phyloP scores from a whole-genome alignment of 1,140 invertebrate genomes.

The Agrilus planipennis region DNA sequence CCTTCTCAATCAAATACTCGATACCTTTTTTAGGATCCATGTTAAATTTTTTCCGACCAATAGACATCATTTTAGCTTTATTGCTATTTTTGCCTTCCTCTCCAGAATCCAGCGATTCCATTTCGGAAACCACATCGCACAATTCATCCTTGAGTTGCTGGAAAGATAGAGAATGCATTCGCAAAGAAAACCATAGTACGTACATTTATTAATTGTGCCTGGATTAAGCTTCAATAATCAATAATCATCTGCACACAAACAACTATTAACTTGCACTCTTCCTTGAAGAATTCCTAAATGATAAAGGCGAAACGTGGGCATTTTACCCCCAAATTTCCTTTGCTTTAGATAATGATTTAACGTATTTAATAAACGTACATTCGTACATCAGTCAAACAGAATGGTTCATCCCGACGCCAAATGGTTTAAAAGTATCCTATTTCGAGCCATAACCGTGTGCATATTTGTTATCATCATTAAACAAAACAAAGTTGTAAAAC shows the following conservation, averaged over 20 bases:
- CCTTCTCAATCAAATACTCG: slow-evolving; percentile 92
- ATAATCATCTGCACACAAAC: slow-evolving; percentile 1
- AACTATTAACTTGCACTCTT: background rate
- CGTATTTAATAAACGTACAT: background rate
- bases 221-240: background rate
- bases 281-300: background rate
- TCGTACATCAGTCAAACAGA: background rate
- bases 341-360: background rate
- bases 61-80: slow-evolving; percentile 91
- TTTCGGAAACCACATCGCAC: slow-evolving; percentile 84
- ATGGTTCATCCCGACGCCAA: background rate
- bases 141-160: slow-evolving; percentile 96
- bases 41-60: slow-evolving; percentile 98
- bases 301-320: background rate
- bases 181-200: background rate
- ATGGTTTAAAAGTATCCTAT: background rate
- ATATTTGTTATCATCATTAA: background rate
- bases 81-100: slow-evolving; percentile 88
- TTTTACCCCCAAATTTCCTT: background rate
- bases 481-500: slow-evolving; percentile 1
- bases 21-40: slow-evolving; percentile 99
- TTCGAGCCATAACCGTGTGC: no score
- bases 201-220: background rate
- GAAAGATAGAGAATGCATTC: slow-evolving; percentile 33
- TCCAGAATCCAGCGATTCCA: slow-evolving; percentile 80